These are phyloP conservation scores for Lycocerus yunnanus DNA, from an alignment of 2,888 invertebrate genomes.

Conservation along the genomic window DNA sequence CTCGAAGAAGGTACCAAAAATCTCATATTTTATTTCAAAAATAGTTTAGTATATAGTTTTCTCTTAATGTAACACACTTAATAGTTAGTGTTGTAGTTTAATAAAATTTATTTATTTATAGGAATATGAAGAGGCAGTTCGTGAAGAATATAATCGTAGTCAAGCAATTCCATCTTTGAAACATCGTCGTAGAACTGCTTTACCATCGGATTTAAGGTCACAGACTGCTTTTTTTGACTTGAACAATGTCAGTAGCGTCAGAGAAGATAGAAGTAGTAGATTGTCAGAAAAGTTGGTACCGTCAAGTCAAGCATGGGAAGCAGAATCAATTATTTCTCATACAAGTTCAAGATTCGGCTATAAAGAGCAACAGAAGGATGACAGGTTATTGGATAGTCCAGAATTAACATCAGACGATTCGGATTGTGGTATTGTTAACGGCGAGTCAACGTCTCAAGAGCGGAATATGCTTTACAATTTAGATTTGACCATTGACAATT, in stretches of 20 bases:
- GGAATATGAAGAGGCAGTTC: constrained; percentile 48
- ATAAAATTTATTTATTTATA: constrained; percentile 13
- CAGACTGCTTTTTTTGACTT: not conserved
- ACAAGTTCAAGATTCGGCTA: constrained; percentile 1
- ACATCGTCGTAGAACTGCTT: constrained; percentile 4
- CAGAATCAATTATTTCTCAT: constrained; percentile 23
- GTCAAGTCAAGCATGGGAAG: constrained; percentile 24
- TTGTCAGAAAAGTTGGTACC: constrained; percentile 18
- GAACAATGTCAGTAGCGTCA: not conserved
- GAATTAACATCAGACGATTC: constrained; percentile 33
- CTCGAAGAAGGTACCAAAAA: too few species aligned
- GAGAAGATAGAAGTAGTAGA: not conserved
- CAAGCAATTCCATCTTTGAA: not conserved
- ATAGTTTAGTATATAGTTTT: too few species aligned
- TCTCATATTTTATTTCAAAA: too few species aligned
- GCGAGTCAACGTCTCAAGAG: constrained; percentile 5
- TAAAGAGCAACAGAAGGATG: not conserved
- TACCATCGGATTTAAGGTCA: constrained; percentile 15
- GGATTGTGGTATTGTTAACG: constrained; percentile 29
- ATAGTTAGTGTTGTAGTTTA: too few species aligned
- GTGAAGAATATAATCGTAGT: constrained; percentile 42
- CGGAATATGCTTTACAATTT: not conserved
- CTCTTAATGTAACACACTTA: too few species aligned
- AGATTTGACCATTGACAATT: not conserved
- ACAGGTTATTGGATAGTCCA: not conserved